Evolutionary conservation across 2,113 vertebrate species (phyloP), one percentile per base, ranked within the genome.

Genomic region (Ochotona curzoniae): DNA sequence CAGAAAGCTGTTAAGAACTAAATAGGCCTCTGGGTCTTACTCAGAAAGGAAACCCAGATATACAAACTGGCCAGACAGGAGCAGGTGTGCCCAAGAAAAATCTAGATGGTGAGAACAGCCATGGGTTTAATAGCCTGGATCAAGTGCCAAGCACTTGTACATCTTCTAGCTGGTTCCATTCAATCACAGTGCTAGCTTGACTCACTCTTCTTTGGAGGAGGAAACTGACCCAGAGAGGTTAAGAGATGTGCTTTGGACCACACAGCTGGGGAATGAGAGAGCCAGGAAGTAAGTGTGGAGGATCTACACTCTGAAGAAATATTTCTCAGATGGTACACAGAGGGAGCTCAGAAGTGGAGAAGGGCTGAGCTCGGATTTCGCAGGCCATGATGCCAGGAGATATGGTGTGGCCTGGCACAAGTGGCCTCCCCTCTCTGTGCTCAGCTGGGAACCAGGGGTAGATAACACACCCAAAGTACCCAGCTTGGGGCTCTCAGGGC

Each of bases 401-500:
- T 0, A 26, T 64, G 30, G 38, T 57, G 80, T 13, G 20, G 32
- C 23, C 73, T 69, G 13, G 3, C 30, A 63, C 49, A 87, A 38
- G 76, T 69, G 20, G 21, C 26, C 8, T 30, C 17, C 35, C 17
- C 66, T 74, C 57, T 91, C 18, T 30, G 51, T 32, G 60, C 71
- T 51, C 7, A 1, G 10, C 28, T 28, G 28, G 28, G n/a, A 78
- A 30, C n/a, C 17, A 23, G 13, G 9, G 60, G 14, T 12, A 26
- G 8, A 8, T 32, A 14, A 18, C 1, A 75, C 6, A 8, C 11
- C 71, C 35, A 8, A 35, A 54, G 66, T 5, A 9, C 25, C 20
- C 23, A 23, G 6, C 12, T 25, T 44, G 2, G 1, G 8, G 11
- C 26, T 21, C 44, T 57, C 70, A 13, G 7, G 1, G 1, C 17